These are phyloP conservation scores for Chelonus formosanus DNA, from an alignment of 2,888 invertebrate genomes.

Conservation along the genomic window DNA sequence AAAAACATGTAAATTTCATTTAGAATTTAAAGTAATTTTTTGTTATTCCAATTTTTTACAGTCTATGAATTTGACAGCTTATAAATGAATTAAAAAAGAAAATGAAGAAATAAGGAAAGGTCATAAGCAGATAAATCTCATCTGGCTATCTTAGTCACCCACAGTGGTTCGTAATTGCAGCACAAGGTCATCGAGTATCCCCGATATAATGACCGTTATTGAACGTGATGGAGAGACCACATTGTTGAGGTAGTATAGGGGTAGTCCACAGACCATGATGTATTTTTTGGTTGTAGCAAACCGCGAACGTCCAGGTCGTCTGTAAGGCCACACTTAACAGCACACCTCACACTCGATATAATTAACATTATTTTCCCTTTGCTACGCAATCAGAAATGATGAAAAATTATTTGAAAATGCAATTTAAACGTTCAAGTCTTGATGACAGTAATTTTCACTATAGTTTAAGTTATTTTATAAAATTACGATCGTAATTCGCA, in stretches of 20 bases:
- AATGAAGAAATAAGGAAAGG: conserved; percentile 13
- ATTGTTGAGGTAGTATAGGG: conserved; percentile 33
- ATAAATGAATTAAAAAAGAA: too few relatives aligned
- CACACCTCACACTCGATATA: conserved; percentile 6
- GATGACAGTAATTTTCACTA: conserved; percentile 12
- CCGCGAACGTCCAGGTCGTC: conserved; percentile 43
- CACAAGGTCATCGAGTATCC: conserved; percentile 39
- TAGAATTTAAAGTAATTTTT: neutral
- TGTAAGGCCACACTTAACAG: conserved; percentile 29
- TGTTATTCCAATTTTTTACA: neutral
- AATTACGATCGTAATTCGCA: conserved; percentile 7
- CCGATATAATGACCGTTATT: conserved; percentile 54
- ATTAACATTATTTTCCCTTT: conserved; percentile 12
- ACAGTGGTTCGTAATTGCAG: conserved; percentile 7
- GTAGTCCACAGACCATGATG: conserved; percentile 41
- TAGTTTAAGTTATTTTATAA: neutral
- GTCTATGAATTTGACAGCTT: too few relatives aligned
- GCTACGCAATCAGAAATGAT: conserved; percentile 9
- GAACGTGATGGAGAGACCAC: conserved; percentile 43
- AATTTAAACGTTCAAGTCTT: conserved; percentile 10
- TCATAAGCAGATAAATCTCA: conserved; percentile 41
- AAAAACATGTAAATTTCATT: neutral
- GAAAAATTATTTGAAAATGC: conserved; percentile 16
- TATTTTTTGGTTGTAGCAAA: conserved; percentile 46
- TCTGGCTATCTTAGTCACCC: conserved; percentile 26